Evolutionary conservation across 2,113 vertebrate species (phyloP).

Genomic region (Cyanoderma ruficeps): DNA sequence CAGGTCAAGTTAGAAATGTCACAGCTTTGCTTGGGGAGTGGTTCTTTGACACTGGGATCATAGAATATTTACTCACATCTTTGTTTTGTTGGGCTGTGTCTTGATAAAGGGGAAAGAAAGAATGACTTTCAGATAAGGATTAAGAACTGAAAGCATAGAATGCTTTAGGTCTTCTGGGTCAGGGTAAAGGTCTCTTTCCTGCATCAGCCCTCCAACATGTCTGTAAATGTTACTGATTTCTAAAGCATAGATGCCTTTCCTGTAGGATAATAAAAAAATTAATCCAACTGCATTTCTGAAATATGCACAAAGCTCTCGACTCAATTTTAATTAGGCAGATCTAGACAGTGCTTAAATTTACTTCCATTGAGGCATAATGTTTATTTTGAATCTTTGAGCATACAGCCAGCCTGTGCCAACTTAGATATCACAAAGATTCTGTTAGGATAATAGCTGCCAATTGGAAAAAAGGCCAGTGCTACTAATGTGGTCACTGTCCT

Average conservation of each 20-base stretch:
- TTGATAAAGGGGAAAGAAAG: not conserved
- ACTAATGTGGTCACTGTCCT: not conserved
- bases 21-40: not conserved
- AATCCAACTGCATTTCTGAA: not conserved
- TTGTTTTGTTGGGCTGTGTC: not conserved
- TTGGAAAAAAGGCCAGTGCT: not conserved
- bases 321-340: not conserved
- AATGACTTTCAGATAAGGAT: not conserved
- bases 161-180: not conserved
- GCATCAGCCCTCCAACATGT: not conserved
- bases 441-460: not conserved
- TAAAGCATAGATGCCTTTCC: not conserved
- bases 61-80: not conserved
- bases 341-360: not conserved
- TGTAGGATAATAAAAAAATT: not conserved
- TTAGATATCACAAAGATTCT: not conserved
- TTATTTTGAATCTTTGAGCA: constrained; percentile 1
- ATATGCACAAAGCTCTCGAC: not conserved
- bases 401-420: not conserved
- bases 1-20: not conserved
- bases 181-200: not conserved
- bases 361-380: constrained; percentile 11
- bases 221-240: not conserved
- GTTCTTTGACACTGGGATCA: not conserved
- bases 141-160: not conserved